phyloP scores from a whole-genome alignment of 2,797 vertebrate genomes.

The Hemitrygon akajei region DNA sequence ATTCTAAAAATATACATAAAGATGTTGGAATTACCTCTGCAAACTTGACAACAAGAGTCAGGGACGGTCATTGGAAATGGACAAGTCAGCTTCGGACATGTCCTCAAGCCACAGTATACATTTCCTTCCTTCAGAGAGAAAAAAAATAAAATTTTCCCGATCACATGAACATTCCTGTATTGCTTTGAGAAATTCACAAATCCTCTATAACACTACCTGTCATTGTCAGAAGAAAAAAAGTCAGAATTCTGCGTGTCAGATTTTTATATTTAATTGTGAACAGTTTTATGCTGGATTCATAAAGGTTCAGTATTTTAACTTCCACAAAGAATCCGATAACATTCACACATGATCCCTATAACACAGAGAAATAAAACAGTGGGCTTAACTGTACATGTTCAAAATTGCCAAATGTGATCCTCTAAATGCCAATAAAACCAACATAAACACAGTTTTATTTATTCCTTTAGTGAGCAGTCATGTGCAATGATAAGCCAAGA shows the following conservation, averaged over 20 bases:
- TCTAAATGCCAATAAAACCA: neutral
- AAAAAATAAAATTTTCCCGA: neutral
- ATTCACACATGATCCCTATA: neutral
- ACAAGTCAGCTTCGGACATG: conserved; percentile 42
- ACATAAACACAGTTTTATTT: neutral
- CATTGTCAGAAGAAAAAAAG: neutral
- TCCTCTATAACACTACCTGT: neutral
- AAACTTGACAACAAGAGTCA: conserved; percentile 43
- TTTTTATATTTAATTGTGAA: neutral
- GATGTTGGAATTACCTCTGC: conserved; percentile 39
- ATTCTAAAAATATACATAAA: neutral
- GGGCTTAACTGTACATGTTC: neutral
- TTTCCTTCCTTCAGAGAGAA: conserved; percentile 40
- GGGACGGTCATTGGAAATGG: conserved; percentile 39
- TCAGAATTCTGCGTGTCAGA: neutral
- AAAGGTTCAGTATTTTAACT: neutral
- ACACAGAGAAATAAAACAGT: neutral
- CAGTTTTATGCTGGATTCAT: neutral
- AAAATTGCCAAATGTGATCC: neutral
- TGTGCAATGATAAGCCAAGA: neutral
- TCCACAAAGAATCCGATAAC: neutral
- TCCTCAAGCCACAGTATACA: conserved; percentile 41
- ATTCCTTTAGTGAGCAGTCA: neutral
- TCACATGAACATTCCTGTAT: neutral
- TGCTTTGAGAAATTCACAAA: neutral